Evolutionary conservation across 2,888 invertebrate genomes (phyloP), one percentile per base, ranked within the genome.

Genomic region (Teleogryllus oceanicus): DNA sequence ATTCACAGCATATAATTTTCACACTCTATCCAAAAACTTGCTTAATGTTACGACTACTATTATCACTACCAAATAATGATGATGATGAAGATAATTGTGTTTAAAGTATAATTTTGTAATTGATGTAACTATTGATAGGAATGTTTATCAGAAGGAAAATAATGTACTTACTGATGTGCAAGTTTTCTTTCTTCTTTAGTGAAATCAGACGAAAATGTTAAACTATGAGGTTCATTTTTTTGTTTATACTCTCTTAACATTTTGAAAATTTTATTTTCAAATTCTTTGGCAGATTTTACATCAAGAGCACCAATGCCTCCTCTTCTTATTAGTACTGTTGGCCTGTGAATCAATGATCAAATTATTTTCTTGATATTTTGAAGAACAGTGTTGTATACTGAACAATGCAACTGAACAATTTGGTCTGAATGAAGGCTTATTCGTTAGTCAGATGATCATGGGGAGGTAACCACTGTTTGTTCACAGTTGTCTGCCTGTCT

Each of bases 181-280:
- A 85, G 82, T 49, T 86, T 86, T 74, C 89, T 83, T 83, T 89
- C 88, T 11, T 88, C 88, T 81, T 86, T 86, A 5, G 85, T 84
- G 81, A 89, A 88, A 21, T 87, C 86, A 0, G 86, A 81, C 1
- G 87, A 84, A 83, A 89, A 88, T 49, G 86, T 86, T 20, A 89
- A 83, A 81, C 88, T 88, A 51, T 85, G 84, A 12, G 85, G 83
- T 20, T 84, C 84, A 24, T 85, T 84, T 0, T 85, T 85, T 21
- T 81, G 81, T 12, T 85, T 83, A 83, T 87, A 88, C 62, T 86
- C 84, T 77, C 84, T 82, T 16, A 88, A 81, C 16, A 87, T 82
- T 37, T 37, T 37, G 37, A 37, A 37, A 37, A 37, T 37, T 37
- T 5, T 37, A 37, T 83, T 83, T 50, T 82, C 83, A 3, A 87